These are phyloP conservation scores for Goniozus legneri DNA, from an alignment of 1,140 invertebrate genomes.

Conservation along the genomic window DNA sequence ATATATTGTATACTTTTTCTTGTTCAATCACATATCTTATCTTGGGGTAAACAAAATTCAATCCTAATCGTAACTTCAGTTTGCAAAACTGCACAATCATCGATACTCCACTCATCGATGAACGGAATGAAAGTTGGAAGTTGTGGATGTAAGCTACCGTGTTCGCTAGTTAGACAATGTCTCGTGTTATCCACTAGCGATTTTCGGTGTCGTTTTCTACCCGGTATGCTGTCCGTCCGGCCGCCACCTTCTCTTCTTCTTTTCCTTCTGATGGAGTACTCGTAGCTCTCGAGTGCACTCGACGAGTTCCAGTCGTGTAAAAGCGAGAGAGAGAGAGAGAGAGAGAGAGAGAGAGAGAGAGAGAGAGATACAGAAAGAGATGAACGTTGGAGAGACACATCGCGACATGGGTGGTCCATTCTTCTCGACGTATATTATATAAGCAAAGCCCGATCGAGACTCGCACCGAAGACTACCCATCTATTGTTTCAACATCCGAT, in stretches of 20 bases:
- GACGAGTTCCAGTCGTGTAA: slow-evolving; percentile 26
- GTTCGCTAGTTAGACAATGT: slow-evolving; percentile 19
- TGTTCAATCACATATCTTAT: too few species aligned
- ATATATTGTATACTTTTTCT: too few species aligned
- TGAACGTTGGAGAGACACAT: slow-evolving; percentile 37
- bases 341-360: slow-evolving; percentile 14
- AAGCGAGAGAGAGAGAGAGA: slow-evolving; percentile 31
- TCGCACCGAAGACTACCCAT: slow-evolving; percentile 24
- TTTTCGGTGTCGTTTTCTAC: slow-evolving; percentile 38
- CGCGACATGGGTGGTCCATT: slow-evolving; percentile 55
- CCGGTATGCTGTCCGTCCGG: slow-evolving; percentile 29
- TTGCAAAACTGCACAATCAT: too few species aligned
- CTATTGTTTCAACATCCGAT: slow-evolving; percentile 8
- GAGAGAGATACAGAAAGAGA: slow-evolving; percentile 11
- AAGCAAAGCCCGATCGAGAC: slow-evolving; percentile 36
- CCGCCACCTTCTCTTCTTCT: too few species aligned
- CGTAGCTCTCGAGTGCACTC: slow-evolving; percentile 43
- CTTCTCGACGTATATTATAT: slow-evolving; percentile 47
- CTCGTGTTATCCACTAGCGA: slow-evolving; percentile 5
- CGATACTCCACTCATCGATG: too few species aligned
- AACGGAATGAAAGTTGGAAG: too few species aligned
- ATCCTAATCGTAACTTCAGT: too few species aligned
- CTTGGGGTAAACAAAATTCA: too few species aligned
- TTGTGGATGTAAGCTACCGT: too few species aligned
- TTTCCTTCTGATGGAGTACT: slow-evolving; percentile 44